Base-by-base conservation (phyloP, 2,797 vertebrate species). In the Lacerta viridis region DNA sequence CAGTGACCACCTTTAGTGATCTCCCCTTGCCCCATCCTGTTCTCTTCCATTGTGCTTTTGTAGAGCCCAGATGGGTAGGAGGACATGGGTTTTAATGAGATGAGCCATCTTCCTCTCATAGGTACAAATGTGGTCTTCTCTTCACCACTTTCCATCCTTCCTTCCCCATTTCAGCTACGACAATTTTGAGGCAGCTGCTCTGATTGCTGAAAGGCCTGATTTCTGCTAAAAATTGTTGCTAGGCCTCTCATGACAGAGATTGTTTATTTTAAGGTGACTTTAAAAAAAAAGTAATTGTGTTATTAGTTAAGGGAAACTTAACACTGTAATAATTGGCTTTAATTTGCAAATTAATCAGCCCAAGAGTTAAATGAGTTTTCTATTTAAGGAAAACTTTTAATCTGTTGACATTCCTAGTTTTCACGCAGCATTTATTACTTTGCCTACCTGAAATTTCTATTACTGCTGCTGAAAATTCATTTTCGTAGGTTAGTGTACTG, bases 361-460 rank as follows among this genome's bases (percentile, higher is more conserved):
- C 33, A 46, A 81, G 43, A 81, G 61, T 66, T 89, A 76, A 86
- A 82, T 86, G 71, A 77, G 61, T 69, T 89, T 79, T 81, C 7
- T 66, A 66, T 75, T 66, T 23, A 75, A 66, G 69, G 80, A 82
- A 87, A 89, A 86, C 61, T 55, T 89, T 86, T 76, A 86, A 82
- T 89, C 72, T 89, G 88, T 85, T 85, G 71, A 76, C 36, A 75
- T 89, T 66, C 59, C 29, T 55, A n/a, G 55, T 23, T 75, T 89
- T 80, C 55, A 66, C 74, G 64, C 29, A 76, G 33, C 84, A 75
- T 69, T 81, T 86, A 86, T 89, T 77, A 69, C 25, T 79, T 89
- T 89, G 84, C 61, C 78, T 82, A 86, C 27, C 71, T 86, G 79
- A 81, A 86, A 69, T 82, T 81, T 76, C 79, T 89, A 68, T 82